Base-by-base conservation (phyloP, 2,797 vertebrate genomes). In the Centropyge bicolor region DNA sequence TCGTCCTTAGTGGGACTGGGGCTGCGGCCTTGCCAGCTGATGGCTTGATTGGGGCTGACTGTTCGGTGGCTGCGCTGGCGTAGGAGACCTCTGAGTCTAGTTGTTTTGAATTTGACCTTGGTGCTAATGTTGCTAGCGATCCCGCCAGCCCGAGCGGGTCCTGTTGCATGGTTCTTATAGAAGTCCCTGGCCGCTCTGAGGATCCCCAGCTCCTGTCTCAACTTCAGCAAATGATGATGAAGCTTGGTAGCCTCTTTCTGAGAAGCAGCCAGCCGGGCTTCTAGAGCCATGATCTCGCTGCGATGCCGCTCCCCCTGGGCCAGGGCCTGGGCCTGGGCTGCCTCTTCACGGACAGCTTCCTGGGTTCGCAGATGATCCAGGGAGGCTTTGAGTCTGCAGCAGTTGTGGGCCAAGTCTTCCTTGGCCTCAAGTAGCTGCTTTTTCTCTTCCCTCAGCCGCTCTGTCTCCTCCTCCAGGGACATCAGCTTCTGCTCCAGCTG, bases 1-100 rank as follows among this genome's bases (percentile, higher is more conserved):
- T 96, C 95, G 78, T 99, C 98, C 96, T 97, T 98, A 95, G 91
- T 92, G 80, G 96, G 96, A 95, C 96, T 97, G 59, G 94, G 94
- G 96, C 92, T 96, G 78, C 86, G 91, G 94, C 94, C 96, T 96
- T 93, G 94, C 95, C 95, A 95, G 95, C 95, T 96, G 96, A 95
- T 95, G 94, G 96, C 96, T 95, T 97, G 96, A 96, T 96, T 96
- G 94, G 96, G 94, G 92, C 96, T 91, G 95, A 95, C 93, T 94
- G 94, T 94, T 92, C 88, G 94, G 92, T 95, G 95, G 92, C 89
- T 92, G 89, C 86, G 91, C 88, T 71, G 94, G 91, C 86, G 94
- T 90, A 89, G 84, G 51, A 92, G 91, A 93, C 93, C 94, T 83
- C 93, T 95, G 93, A 93, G 95, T 90, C 94, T 94, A 54, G 87